A percentile compares a stretch with the other conserved stretches of the same genome.
These are phyloP conservation scores for Glossophaga mutica DNA, from an alignment of 2,797 vertebrate species.

Conservation along the genomic window DNA sequence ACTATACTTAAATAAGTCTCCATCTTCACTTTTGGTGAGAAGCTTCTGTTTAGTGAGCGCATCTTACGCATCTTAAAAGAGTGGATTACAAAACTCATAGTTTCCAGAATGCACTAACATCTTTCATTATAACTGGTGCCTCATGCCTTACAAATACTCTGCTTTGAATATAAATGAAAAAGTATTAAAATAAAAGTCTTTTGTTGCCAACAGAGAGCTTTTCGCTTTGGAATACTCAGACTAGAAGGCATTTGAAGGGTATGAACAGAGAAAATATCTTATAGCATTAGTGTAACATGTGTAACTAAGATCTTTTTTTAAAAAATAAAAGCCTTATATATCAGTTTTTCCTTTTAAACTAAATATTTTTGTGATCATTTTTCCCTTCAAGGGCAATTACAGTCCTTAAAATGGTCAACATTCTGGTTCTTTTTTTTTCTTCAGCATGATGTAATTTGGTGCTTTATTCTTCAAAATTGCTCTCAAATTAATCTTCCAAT, in stretches of 20 bases:
- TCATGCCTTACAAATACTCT: slow-evolving; percentile 30
- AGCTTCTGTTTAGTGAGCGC: neutral
- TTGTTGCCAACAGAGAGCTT: slow-evolving; percentile 12
- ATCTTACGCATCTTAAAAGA: neutral
- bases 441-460: slow-evolving; percentile 50
- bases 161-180: slow-evolving; percentile 38
- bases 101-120: neutral
- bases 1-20: slow-evolving; percentile 14
- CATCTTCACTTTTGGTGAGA: slow-evolving; percentile 22
- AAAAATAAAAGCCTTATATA: slow-evolving; percentile 17
- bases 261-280: neutral
- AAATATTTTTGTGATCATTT: slow-evolving; percentile 42
- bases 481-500: slow-evolving; percentile 26
- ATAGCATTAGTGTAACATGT: slow-evolving; percentile 20
- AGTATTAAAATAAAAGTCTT: slow-evolving; percentile 51
- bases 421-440: neutral
- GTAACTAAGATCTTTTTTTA: neutral
- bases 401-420: slow-evolving; percentile 54
- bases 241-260: slow-evolving; percentile 30
- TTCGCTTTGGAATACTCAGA: slow-evolving; percentile 37
- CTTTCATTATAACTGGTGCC: slow-evolving; percentile 23
- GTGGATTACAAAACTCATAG: neutral
- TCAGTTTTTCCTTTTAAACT: slow-evolving; percentile 50
- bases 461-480: slow-evolving; percentile 56
- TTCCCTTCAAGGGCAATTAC: slow-evolving; percentile 15